Conservation (phyloP, 2,113 vertebrate species). For the Trichomycterus rosablanca region DNA sequence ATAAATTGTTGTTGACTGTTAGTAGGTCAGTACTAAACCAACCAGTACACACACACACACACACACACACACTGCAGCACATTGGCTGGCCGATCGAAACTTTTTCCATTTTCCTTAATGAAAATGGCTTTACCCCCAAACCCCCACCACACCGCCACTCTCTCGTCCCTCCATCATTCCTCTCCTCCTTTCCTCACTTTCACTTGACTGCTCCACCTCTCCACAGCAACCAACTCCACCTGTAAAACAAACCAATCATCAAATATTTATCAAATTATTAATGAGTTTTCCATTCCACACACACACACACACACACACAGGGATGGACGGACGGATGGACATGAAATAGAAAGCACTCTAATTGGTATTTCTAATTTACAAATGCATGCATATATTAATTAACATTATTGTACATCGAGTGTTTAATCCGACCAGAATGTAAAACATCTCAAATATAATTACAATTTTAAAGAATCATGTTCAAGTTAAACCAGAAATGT, state of each 20-base stretch:
- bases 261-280: constrained; percentile 32
- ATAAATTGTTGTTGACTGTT: too few species aligned
- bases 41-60: constrained; percentile 10
- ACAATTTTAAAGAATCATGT: too few species aligned
- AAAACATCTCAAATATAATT: too few species aligned
- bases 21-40: background rate
- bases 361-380: background rate
- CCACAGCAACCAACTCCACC: constrained; percentile 11
- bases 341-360: constrained; percentile 2
- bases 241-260: constrained; percentile 33
- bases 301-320: background rate
- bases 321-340: too few species aligned
- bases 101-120: constrained; percentile 29
- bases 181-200: constrained; percentile 30
- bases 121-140: background rate
- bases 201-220: constrained; percentile 8
- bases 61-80: constrained; percentile 19
- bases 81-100: constrained; percentile 5
- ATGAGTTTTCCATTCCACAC: constrained; percentile 29
- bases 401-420: too few species aligned
- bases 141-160: background rate
- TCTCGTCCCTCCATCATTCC: constrained; percentile 13
- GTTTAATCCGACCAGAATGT: too few species aligned
- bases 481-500: too few species aligned
- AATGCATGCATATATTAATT: too few species aligned